Percentiles rank a stretch among this genome's conserved stretches.
phyloP scores from a whole-genome alignment of 1,140 invertebrate genomes.

The Conus ventricosus region DNA sequence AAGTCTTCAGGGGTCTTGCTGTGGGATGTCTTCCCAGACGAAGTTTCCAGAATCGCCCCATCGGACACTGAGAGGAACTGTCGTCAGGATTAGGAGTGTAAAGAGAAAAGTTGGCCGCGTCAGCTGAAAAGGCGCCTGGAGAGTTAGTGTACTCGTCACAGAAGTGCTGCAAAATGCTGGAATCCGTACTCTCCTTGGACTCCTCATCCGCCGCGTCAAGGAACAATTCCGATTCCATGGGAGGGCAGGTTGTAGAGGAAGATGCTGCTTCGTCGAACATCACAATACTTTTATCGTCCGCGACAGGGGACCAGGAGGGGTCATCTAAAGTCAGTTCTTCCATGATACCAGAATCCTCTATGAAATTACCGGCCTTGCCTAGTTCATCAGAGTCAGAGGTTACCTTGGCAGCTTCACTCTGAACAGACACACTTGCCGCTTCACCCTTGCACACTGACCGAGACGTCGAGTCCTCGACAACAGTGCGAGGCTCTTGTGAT shows the following conservation, averaged over 20 bases:
- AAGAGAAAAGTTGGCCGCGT: not conserved
- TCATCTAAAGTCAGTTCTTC: not conserved
- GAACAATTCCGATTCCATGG: not conserved
- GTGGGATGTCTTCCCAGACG: no score
- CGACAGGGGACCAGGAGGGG: not conserved
- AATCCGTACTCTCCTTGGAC: not conserved
- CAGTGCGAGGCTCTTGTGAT: not conserved
- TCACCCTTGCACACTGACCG: no score
- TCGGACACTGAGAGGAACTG: not conserved
- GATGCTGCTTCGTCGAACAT: not conserved
- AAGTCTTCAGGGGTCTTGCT: constrained; percentile 6
- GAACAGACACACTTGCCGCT: no score
- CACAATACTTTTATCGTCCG: not conserved
- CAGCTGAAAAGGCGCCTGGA: not conserved
- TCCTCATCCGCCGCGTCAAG: not conserved
- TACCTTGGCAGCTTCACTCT: no score
- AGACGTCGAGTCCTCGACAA: not conserved
- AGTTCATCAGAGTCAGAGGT: no score
- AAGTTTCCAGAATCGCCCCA: no score
- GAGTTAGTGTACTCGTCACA: not conserved
- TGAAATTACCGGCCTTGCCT: no score
- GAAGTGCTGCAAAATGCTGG: not conserved
- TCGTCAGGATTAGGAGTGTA: not conserved
- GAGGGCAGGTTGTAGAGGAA: not conserved
- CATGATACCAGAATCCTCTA: not conserved